Evolutionary conservation across 2,113 vertebrate species (phyloP).

Genomic region (Acanthochromis polyacanthus): DNA sequence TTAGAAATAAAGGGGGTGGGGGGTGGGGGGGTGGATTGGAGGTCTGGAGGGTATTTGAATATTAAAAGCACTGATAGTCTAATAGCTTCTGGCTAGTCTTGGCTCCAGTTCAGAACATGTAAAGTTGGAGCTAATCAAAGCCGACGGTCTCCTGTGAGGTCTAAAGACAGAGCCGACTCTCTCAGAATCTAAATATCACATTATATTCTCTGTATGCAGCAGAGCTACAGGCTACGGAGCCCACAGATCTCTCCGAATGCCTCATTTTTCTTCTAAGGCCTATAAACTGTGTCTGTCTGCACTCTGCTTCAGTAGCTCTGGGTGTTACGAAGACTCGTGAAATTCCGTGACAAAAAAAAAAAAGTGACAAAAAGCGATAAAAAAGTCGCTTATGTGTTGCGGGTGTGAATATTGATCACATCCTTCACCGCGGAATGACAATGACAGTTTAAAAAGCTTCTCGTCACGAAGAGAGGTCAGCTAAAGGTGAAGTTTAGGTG

Average conservation of each 20-base stretch:
- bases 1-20: conserved; percentile 24
- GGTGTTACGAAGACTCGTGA: neutral
- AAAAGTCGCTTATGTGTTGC: conserved; percentile 16
- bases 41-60: conserved; percentile 27
- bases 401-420: conserved; percentile 7
- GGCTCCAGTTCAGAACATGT: conserved; percentile 43
- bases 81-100: conserved; percentile 34
- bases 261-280: conserved; percentile 11
- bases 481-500: too few relatives aligned
- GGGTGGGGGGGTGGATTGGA: neutral
- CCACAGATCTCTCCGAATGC: conserved; percentile 5
- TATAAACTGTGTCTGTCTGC: neutral
- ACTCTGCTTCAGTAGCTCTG: conserved; percentile 1
- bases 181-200: conserved; percentile 44
- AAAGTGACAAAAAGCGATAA: neutral
- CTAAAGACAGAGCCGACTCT: conserved; percentile 37
- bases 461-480: too few relatives aligned
- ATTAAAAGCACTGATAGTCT: conserved; percentile 34
- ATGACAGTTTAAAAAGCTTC: too few relatives aligned
- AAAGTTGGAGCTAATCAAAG: conserved; percentile 49
- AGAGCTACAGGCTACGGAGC: conserved; percentile 22
- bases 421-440: too few relatives aligned
- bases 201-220: conserved; percentile 35
- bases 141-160: conserved; percentile 38
- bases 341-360: neutral